Evolutionary conservation across 2,888 invertebrate species (phyloP).

Genomic region (Eustalomyia histrio): DNA sequence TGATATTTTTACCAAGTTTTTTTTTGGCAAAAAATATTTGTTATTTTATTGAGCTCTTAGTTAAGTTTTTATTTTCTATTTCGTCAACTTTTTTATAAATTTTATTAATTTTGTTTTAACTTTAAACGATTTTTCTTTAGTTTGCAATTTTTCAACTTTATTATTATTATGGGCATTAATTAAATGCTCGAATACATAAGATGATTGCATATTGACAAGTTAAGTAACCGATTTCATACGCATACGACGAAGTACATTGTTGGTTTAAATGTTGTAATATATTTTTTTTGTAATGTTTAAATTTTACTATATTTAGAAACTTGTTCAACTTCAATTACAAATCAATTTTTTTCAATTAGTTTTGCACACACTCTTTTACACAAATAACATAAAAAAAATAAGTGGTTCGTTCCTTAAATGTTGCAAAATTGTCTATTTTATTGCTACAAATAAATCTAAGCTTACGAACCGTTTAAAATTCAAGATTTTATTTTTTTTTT

Average conservation of each 20-base stretch:
- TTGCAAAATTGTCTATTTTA: constrained; percentile 2
- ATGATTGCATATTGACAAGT: constrained; percentile 77
- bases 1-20: background rate
- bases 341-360: constrained; percentile 31
- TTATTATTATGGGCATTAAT: constrained; percentile 73
- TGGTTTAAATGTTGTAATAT: constrained; percentile 39
- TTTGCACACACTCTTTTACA: background rate
- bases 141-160: constrained; percentile 66
- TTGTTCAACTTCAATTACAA: constrained; percentile 67
- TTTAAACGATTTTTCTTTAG: constrained; percentile 50
- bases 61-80: constrained; percentile 37
- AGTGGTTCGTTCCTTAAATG: constrained; percentile 51
- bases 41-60: constrained; percentile 12
- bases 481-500: constrained; percentile 4
- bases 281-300: constrained; percentile 41
- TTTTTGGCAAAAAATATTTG: background rate
- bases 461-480: constrained; percentile 30
- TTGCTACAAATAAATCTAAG: constrained; percentile 12
- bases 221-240: constrained; percentile 52
- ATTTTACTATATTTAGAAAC: constrained; percentile 60
- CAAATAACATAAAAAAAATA: background rate
- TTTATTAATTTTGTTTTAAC: constrained; percentile 40
- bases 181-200: constrained; percentile 78
- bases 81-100: constrained; percentile 42
- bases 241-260: constrained; percentile 65